Base-by-base conservation (phyloP, 2,797 vertebrate species). In the Sebastes itinus region DNA sequence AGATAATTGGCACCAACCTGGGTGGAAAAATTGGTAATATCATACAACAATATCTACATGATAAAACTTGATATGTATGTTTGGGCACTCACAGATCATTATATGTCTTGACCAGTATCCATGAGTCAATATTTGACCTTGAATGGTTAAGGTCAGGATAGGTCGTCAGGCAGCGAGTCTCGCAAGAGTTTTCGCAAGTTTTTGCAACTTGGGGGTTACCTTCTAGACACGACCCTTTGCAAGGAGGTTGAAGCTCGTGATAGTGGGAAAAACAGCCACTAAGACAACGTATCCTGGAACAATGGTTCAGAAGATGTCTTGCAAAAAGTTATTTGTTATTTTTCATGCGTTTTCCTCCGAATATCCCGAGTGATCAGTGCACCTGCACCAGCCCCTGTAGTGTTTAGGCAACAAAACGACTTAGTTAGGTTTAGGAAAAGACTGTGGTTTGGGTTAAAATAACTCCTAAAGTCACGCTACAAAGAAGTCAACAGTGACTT, bases 111-210 rank as follows among this genome's bases (percentile, higher is more conserved):
- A 46, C 42, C 18, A 62, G 18, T 33, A 32, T 12, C 60, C 59
- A 20, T 10, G 27, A 60, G 0, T 30, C 58, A 20, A 30, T 30
- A 49, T 0, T 46, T 46, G 14, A 46, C 0, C 38, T 46, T 46
- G 38, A 46, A 46, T 46, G 38, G 14, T 46, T 46, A 46, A 46
- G 14, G 38, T 46, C 38, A 46, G 38, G 0, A 46, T 18, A 46
- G 14, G 38, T 46, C 2, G 14, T 46, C 14, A 14, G 42, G 42
- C 42, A 46, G 42, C 42, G 42, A 46, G 42, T 46, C 42, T 46
- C 6, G 6, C 42, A 46, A 46, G 14, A 46, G 6, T 46, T 46
- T 46, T 46, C 42, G 14, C 6, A 46, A 0, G 6, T 46, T 46
- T 46, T 46, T 3, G 2, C 42, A 46, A 46, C 42, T 46, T 46